A percentile compares a stretch with the other conserved stretches of the same genome.
Evolutionary conservation across 2,888 invertebrate genomes (phyloP).

Genomic region (Mesorhabditis spiculigera): DNA sequence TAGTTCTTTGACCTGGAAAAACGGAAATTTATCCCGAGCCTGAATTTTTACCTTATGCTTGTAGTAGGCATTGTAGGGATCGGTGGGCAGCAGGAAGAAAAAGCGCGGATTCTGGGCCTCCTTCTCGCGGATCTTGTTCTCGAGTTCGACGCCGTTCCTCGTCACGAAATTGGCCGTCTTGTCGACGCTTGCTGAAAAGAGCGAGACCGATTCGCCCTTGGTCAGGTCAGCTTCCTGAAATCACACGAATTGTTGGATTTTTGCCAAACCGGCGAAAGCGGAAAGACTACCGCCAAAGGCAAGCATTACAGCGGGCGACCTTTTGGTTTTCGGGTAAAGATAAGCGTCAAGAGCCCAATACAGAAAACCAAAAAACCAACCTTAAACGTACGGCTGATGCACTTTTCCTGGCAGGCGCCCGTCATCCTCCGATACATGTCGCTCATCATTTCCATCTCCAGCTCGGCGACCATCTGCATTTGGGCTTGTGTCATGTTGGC

Average conservation of each 20-base stretch:
- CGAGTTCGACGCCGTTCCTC: slow-evolving; percentile 95
- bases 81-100: slow-evolving; percentile 90
- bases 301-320: too few species aligned
- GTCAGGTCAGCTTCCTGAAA: slow-evolving; percentile 30
- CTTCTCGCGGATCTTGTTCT: slow-evolving; percentile 92
- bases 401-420: slow-evolving; percentile 87
- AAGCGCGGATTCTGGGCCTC: slow-evolving; percentile 97
- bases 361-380: slow-evolving; percentile 65
- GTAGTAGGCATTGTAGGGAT: slow-evolving; percentile 98
- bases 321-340: not conserved
- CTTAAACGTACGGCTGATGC: slow-evolving; percentile 86
- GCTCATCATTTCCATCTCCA: slow-evolving; percentile 97
- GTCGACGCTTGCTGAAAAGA: slow-evolving; percentile 89
- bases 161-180: slow-evolving; percentile 99
- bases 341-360: not conserved
- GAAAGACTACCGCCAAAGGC: too few species aligned
- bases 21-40: not conserved
- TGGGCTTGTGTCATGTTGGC: slow-evolving; percentile 65
- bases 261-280: too few species aligned
- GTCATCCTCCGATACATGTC: slow-evolving; percentile 72
- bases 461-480: slow-evolving; percentile 84
- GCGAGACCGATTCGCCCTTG: slow-evolving; percentile 78
- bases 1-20: slow-evolving; percentile 34
- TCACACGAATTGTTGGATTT: too few species aligned
- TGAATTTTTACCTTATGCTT: slow-evolving; percentile 77